These are phyloP conservation scores for Euphydryas editha DNA, from an alignment of 2,888 invertebrate genomes.

Conservation along the genomic window DNA sequence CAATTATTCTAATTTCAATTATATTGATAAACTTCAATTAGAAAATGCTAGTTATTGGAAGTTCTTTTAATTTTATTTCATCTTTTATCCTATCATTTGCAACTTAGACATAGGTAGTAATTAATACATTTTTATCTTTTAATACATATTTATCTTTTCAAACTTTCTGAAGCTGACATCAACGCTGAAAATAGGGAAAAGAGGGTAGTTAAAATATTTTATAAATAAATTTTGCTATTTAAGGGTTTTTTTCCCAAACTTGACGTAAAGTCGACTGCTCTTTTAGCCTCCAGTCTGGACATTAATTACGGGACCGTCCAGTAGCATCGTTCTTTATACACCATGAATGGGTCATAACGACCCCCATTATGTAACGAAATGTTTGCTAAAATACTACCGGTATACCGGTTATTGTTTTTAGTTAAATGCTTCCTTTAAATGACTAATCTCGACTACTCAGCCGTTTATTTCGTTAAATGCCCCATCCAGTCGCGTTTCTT, in stretches of 20 bases:
- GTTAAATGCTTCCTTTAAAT: slow-evolving; percentile 9
- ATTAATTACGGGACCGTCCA: not conserved
- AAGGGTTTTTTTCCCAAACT: not conserved
- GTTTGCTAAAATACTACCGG: slow-evolving; percentile 5
- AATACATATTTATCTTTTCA: too few species aligned
- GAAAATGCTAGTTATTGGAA: too few species aligned
- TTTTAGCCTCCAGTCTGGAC: not conserved
- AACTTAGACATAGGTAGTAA: too few species aligned
- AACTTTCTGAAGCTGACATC: too few species aligned
- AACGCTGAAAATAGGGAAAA: too few species aligned
- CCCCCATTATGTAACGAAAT: slow-evolving; percentile 7
- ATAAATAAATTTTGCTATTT: not conserved
- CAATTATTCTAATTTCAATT: too few species aligned
- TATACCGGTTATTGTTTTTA: slow-evolving; percentile 12
- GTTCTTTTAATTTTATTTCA: too few species aligned
- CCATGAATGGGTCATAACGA: slow-evolving; percentile 12
- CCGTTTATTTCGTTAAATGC: slow-evolving; percentile 31
- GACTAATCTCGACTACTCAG: slow-evolving; percentile 10
- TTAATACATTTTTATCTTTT: too few species aligned
- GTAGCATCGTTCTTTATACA: slow-evolving; percentile 10
- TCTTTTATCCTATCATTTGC: too few species aligned
- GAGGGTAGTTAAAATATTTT: not conserved
- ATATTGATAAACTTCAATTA: too few species aligned
- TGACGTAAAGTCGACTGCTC: too few species aligned
- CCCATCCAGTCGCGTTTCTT: slow-evolving; percentile 36